phyloP scores from a whole-genome alignment of 2,113 vertebrate species.

The Phyllostomus hastatus region DNA sequence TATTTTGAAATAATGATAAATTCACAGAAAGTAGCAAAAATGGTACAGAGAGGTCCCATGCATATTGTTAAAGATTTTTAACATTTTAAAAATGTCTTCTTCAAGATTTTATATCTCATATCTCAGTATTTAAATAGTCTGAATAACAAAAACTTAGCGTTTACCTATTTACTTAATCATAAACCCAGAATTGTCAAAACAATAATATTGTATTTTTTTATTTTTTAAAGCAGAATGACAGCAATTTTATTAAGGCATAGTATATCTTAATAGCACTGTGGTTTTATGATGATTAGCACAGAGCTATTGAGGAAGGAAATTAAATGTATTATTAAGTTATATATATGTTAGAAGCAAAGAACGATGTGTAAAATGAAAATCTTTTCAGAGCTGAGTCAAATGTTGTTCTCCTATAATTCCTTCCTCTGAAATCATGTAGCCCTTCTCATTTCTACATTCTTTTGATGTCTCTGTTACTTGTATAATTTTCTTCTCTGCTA shows the following conservation, averaged over 20 bases:
- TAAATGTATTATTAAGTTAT: not conserved
- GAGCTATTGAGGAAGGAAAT: not conserved
- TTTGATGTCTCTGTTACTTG: not conserved
- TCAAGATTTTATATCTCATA: not conserved
- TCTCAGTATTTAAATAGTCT: not conserved
- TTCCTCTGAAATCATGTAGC: not conserved
- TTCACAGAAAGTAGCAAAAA: not conserved
- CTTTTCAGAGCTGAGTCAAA: slow-evolving; percentile 37
- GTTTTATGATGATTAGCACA: not conserved
- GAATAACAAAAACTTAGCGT: not conserved
- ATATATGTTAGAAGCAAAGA: slow-evolving; percentile 1
- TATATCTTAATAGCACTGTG: not conserved
- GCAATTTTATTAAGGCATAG: slow-evolving; percentile 15
- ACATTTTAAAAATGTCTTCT: not conserved
- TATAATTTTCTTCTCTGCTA: not conserved
- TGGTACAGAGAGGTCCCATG: not conserved
- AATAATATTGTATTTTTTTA: not conserved
- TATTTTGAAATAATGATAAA: slow-evolving; percentile 38
- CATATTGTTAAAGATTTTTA: not conserved
- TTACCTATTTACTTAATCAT: slow-evolving; percentile 4
- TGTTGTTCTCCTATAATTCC: not conserved
- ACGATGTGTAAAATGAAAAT: not conserved
- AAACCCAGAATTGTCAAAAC: not conserved
- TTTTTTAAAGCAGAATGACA: slow-evolving; percentile 32
- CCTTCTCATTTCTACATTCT: not conserved